A percentile compares a stretch with the other conserved stretches of the same genome.
These are phyloP conservation scores for Chrysina gloriosa DNA, from an alignment of 2,888 invertebrate species.

Conservation along the genomic window DNA sequence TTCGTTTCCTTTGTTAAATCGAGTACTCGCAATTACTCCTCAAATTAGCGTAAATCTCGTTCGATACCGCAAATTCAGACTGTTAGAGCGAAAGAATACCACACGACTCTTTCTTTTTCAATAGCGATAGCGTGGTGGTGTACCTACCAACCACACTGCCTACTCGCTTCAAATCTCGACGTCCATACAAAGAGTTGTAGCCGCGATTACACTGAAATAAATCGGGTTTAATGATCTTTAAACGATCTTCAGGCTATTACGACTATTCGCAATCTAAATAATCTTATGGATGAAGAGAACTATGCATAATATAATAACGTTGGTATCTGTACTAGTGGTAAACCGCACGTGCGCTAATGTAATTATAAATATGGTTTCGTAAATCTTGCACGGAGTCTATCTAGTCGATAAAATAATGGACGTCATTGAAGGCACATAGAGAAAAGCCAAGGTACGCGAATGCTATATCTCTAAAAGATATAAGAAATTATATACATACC, in stretches of 20 bases:
- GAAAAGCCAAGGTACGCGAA: too few species aligned
- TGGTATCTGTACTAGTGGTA: not conserved
- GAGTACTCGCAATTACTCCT: too few species aligned
- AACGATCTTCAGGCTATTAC: not conserved
- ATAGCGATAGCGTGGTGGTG: too few species aligned
- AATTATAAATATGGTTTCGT: not conserved
- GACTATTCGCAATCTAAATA: conserved; percentile 13
- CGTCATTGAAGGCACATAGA: too few species aligned
- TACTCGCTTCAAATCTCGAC: not conserved
- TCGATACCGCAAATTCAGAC: too few species aligned
- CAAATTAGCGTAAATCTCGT: too few species aligned
- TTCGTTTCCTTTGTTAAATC: not conserved
- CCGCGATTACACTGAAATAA: not conserved
- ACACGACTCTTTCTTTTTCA: too few species aligned
- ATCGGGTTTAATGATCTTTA: conserved; percentile 17
- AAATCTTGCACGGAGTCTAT: not conserved
- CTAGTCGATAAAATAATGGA: too few species aligned
- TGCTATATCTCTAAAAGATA: too few species aligned
- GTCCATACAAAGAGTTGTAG: not conserved
- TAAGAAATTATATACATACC: too few species aligned
- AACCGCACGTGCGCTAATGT: not conserved
- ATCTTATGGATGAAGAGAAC: not conserved
- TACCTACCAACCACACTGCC: not conserved
- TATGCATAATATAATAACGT: not conserved
- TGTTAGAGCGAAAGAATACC: too few species aligned